phyloP scores from a whole-genome alignment of 1,140 invertebrate species.

The Camponotus floridanus region DNA sequence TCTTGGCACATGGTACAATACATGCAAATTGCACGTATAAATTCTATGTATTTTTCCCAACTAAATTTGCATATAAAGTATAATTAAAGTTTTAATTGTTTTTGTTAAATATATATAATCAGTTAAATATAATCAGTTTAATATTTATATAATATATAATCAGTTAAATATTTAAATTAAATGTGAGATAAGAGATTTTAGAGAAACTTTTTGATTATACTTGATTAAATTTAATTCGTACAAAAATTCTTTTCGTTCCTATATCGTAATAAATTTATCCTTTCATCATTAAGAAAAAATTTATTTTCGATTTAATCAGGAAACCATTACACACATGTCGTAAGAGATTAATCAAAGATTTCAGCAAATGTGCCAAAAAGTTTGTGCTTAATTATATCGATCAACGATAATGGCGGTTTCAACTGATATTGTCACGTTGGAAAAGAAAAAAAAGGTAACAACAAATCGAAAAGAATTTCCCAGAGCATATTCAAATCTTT shows the following conservation, averaged over 20 bases:
- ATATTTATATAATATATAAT: not conserved
- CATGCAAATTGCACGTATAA: not conserved
- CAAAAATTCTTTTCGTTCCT: no score
- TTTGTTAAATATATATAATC: not conserved
- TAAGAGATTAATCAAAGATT: conserved; percentile 26
- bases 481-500: conserved; percentile 52
- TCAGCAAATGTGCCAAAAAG: conserved; percentile 63
- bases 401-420: conserved; percentile 41
- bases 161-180: no score
- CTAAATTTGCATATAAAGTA: not conserved
- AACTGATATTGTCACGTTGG: not conserved
- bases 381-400: conserved; percentile 58
- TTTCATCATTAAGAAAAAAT: not conserved
- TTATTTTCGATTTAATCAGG: not conserved
- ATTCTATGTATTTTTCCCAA: not conserved
- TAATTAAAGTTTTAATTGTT: not conserved
- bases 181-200: no score
- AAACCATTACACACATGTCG: not conserved
- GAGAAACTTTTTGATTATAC: no score
- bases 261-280: not conserved
- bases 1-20: not conserved
- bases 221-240: no score
- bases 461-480: conserved; percentile 43
- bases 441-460: not conserved
- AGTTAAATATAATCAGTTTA: not conserved